These are phyloP conservation scores for Cheiracanthium punctorium DNA, from an alignment of 2,888 invertebrate species.

Conservation along the genomic window DNA sequence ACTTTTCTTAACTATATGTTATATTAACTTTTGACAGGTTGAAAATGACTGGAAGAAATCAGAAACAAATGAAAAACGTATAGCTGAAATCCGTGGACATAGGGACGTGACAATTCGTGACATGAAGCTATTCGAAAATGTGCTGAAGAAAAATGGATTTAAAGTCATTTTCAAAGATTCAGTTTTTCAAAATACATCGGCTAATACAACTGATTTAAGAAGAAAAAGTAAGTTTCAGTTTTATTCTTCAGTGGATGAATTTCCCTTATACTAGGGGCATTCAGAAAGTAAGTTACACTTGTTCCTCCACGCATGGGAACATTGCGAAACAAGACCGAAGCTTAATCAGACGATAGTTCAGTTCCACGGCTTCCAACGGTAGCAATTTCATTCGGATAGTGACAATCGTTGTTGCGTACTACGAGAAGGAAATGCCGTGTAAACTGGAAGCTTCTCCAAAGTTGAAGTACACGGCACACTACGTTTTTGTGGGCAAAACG, in stretches of 20 bases:
- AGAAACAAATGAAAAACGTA: not conserved
- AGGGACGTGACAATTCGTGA: not conserved
- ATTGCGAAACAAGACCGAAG: too few relatives aligned
- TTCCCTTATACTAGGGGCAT: not conserved
- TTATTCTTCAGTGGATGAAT: not conserved
- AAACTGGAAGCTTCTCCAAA: too few relatives aligned
- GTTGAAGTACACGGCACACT: too few relatives aligned
- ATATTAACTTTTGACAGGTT: conserved; percentile 7
- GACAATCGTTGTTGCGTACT: too few relatives aligned
- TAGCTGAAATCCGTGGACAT: conserved; percentile 4
- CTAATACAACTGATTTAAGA: conserved; percentile 6
- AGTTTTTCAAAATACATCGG: not conserved
- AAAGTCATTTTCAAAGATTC: conserved; percentile 10
- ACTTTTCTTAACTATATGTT: too few relatives aligned
- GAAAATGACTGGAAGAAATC: conserved; percentile 5
- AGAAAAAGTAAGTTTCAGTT: conserved; percentile 28
- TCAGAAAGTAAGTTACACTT: too few relatives aligned
- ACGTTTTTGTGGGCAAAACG: too few relatives aligned
- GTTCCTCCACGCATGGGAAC: too few relatives aligned
- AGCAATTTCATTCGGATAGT: too few relatives aligned
- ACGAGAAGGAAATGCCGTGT: too few relatives aligned
- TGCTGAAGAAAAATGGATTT: not conserved
- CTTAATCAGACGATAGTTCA: too few relatives aligned
- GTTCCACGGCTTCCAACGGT: too few relatives aligned
- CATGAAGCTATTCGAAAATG: conserved; percentile 17